Base-by-base conservation (phyloP, 2,113 vertebrate genomes). In the Syngnathus scovelli region DNA sequence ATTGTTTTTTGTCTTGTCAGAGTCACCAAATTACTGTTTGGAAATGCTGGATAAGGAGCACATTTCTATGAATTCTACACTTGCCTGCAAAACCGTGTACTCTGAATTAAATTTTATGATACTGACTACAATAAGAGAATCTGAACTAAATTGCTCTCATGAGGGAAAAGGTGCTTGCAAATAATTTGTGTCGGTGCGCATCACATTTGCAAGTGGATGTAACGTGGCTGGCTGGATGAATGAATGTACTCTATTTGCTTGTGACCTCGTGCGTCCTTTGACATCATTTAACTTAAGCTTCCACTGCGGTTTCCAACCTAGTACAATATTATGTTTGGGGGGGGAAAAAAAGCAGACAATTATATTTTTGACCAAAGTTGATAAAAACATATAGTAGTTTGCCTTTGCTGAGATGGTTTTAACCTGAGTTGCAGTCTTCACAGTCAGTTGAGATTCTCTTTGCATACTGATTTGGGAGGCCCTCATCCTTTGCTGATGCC, bases 391-490 rank as follows among this genome's bases (percentile, higher is more conserved):
- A 2, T 23, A 1, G 2, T 23, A 1, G 54, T 56, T 56, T 56
- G 2, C 23, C 33, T 56, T 33, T 15, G 27, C 27, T 8, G 55
- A 15, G 2, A 58, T 36, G 36, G 27, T 36, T 58, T 33, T 58
- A 5, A 36, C 27, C 55, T 7, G 9, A 5, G 23, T 15, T 12
- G 27, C 27, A 36, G 41, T 43, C 21, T 33, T 63, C 38, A 16
- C 16, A 6, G 56, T 38, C 60, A 66, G 15, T n/a, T 48, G 1
- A 55, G 16, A 59, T 16, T 4, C 3, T 36, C 38, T 87, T 85
- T 85, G 78, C 85, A 83, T 83, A 76, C 65, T 74, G 15, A 75
- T 83, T 83, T 87, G 81, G 74, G 3, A 76, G 75, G 75, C 56
- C n/a, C 5, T 18, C 23, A 58, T 5, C 43, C 58, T 65, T 54